These are phyloP conservation scores for Dione vanillae DNA, from an alignment of 2,888 invertebrate genomes.

Conservation along the genomic window DNA sequence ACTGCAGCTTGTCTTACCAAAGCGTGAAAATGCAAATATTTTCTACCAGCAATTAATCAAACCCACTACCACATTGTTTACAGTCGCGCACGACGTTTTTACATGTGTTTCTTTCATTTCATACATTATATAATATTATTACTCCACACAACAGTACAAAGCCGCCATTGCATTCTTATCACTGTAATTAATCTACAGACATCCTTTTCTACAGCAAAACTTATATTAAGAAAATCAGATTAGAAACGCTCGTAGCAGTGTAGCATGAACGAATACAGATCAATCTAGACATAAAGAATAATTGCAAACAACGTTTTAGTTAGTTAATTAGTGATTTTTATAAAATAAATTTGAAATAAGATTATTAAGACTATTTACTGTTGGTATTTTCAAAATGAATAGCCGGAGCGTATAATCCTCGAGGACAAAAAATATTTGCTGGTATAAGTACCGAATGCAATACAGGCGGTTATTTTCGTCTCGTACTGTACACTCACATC, in stretches of 20 bases:
- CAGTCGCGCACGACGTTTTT: too few species aligned
- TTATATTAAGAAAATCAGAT: not conserved
- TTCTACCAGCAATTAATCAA: too few species aligned
- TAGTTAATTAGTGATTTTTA: too few species aligned
- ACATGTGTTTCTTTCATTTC: too few species aligned
- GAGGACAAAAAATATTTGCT: conserved; percentile 41
- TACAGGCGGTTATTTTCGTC: conserved; percentile 44
- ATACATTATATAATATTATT: too few species aligned
- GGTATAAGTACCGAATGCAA: conserved; percentile 40
- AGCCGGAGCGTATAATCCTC: conserved; percentile 35
- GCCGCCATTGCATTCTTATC: not conserved
- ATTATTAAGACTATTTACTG: too few species aligned
- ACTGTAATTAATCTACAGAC: conserved; percentile 4
- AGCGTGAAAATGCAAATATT: too few species aligned
- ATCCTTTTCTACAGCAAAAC: not conserved
- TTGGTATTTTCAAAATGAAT: too few species aligned
- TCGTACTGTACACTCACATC: conserved; percentile 47
- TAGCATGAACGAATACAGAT: not conserved
- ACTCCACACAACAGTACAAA: not conserved
- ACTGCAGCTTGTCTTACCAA: too few species aligned
- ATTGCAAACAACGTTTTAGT: too few species aligned
- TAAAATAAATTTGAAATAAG: too few species aligned
- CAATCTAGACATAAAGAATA: not conserved
- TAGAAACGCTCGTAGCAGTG: not conserved
- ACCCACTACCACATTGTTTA: too few species aligned